Evolutionary conservation across 2,888 invertebrate genomes (phyloP), one percentile per base, ranked within the genome.

Genomic region (Lutraria lutraria): DNA sequence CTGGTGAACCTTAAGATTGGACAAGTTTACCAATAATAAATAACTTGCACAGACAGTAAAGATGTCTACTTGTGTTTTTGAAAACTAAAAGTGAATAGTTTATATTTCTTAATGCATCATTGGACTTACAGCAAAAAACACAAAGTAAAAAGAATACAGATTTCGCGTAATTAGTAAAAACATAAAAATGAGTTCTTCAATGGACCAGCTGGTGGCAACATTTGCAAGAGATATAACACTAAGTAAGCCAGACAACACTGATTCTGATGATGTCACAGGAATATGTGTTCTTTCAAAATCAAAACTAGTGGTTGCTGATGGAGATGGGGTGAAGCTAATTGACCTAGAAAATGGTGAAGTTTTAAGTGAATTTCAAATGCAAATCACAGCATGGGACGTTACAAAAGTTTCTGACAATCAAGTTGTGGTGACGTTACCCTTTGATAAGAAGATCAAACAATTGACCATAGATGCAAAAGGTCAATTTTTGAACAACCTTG

Each of bases 331-430:
- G 76, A 76, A 76, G 19, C 19, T 76, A 13, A 34, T 76, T 15
- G 76, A 76, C 34, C 34, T 76, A 34, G 76, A 76, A 13, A 31
- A 34, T 12, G 31, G 34, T 31, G 19, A 72, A 16, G 25, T 76
- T 34, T 19, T 76, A 6, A 31, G 31, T 10, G 31, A 76, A 34
- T 76, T 19, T 34, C 76, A 76, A 31, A 76, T 76, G 76, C 13
- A 76, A 76, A 76, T 76, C 16, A 76, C 76, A 76, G 76, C 31
- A 76, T 76, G 76, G 76, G 76, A 76, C 31, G 76, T 76, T 31
- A 76, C 76, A 76, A 76, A 76, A 31, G 34, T 31, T 8, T 76
- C 76, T 16, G 76, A 76, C 19, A 34, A 76, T 76, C 31, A 34
- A 34, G 34, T 76, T 31, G 76, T 19, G 0, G 76, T 76, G 34